Conservation (phyloP, 1,140 invertebrate species). For the Papilio helenus region DNA sequence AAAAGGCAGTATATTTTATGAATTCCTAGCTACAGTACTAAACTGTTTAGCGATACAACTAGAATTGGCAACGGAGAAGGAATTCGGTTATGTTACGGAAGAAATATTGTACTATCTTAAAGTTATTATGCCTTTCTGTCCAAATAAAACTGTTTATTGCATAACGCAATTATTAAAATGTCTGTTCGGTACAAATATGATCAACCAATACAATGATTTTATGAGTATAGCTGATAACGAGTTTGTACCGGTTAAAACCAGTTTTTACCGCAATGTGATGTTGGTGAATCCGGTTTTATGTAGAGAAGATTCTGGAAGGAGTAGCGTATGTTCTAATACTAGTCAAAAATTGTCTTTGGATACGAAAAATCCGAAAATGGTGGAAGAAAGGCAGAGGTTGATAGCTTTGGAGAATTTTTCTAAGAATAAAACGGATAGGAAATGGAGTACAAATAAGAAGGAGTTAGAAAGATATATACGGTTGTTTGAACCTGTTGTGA, state of each 20-base stretch:
- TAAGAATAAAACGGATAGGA: conserved; percentile 75
- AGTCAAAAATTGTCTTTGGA: conserved; percentile 67
- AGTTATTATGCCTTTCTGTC: conserved; percentile 87
- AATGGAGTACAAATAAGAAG: conserved; percentile 85
- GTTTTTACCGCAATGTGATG: conserved; percentile 63
- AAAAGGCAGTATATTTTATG: conserved; percentile 88
- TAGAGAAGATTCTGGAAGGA: conserved; percentile 51
- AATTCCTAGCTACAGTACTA: conserved; percentile 86
- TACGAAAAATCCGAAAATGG: conserved; percentile 64
- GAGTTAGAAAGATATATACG: conserved; percentile 91
- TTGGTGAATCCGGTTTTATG: conserved; percentile 45
- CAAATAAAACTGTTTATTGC: conserved; percentile 88
- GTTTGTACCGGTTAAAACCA: conserved; percentile 32
- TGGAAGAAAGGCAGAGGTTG: conserved; percentile 67
- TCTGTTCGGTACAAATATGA: conserved; percentile 91
- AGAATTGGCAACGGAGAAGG: conserved; percentile 88
- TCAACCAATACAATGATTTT: conserved; percentile 85
- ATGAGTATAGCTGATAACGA: conserved; percentile 61
- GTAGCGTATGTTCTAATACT: conserved; percentile 54
- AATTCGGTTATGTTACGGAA: conserved; percentile 90
- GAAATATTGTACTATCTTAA: conserved; percentile 91
- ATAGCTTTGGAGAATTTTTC: conserved; percentile 77
- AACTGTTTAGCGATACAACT: conserved; percentile 89
- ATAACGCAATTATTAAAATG: conserved; percentile 93
- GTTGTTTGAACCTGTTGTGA: conserved; percentile 95